Evolutionary conservation across 2,797 vertebrate species (phyloP), one percentile per base, ranked within the genome.

Genomic region (Falco columbarius): DNA sequence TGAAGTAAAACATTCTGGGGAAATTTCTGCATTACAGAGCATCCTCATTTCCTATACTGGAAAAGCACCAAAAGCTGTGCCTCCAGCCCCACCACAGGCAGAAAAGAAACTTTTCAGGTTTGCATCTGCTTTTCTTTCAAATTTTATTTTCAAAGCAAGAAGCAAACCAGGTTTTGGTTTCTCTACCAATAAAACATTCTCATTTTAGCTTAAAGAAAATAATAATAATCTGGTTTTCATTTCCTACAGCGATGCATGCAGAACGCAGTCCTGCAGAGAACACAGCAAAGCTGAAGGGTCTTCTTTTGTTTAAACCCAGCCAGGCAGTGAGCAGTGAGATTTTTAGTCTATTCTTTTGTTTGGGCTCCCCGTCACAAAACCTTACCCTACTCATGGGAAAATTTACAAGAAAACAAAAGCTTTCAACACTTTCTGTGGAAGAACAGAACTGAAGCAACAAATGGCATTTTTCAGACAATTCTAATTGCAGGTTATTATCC

Each of bases 1-100:
- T 1, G 11, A 72, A n/a, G 16, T n/a, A 73, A 63, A 86, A 22
- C 22, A 30, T 47, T 14, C 36, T 30, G 32, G 26, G 9, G 32
- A 49, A 59, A 59, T 21, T 10, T 47, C 49, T 58, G 24, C 12
- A 1, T 70, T 42, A 4, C 3, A 4, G 26, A 58, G 7, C 3
- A 8, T 16, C 36, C 17, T 16, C 6, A 2, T 46, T 68, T 26
- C 49, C 67, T 3, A 0, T 1, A 14, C 5, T 6, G 9, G 10
- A 68, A 75, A 55, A 0, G 3, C 3, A 3, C 14, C 61, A 26
- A 56, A 86, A 83, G 3, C 44, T 36, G 29, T 14, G 42, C 34
- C 32, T 51, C 22, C 36, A 34, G 18, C 29, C 46, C 46, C 42
- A 20, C 8, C 54, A 8, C 5, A 19, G 36, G 23, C 7, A 56